Evolutionary conservation across 2,797 vertebrate species (phyloP), one percentile per base, ranked within the genome.

Genomic region (Clarias laeviceps): DNA sequence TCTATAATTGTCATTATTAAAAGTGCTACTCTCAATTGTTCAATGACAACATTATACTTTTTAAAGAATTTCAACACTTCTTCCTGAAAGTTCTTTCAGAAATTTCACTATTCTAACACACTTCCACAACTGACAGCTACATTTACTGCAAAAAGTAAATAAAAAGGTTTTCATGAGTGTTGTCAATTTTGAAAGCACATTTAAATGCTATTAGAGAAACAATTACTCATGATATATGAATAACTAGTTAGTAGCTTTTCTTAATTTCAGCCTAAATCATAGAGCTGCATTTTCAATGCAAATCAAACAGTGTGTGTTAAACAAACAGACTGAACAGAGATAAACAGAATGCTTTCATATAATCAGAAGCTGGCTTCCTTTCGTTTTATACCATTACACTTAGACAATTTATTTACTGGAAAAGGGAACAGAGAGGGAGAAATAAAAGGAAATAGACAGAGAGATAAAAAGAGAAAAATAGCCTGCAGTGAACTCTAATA

Each of bases 401-500:
- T 62, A 45, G 56, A 79, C 2, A 27, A 8, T 37, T 61, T 64
- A 50, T 37, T 64, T 64, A 62, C 77, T 40, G 37, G 82, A 89
- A 90, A 72, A 70, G 54, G 17, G 15, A 65, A 82, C 1, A 29
- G 9, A 64, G 2, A 32, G 17, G 45, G 29, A 84, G 22, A 54
- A 69, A 54, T 12, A 66, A 27, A 56, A 37, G n/a, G 8, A 74
- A 56, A 29, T 14, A 50, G 29, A 50, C 3, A 18, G 50, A 68
- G 78, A 9, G 86, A 34, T 18, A 11, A 78, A 34, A 57, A n/a
- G 45, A 56, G 62, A 2, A 24, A 64, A 70, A 70, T 77, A 40
- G 20, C 34, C n/a, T 64, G 57, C 59, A 45, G 61, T 80, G 24
- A 79, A 88, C 37, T 89, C 88, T 91, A 92, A 91, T 88, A 87